phyloP scores from a whole-genome alignment of 37 sponge, comb jelly and placozoan genomes.

The Lycopodina hypogea region DNA sequence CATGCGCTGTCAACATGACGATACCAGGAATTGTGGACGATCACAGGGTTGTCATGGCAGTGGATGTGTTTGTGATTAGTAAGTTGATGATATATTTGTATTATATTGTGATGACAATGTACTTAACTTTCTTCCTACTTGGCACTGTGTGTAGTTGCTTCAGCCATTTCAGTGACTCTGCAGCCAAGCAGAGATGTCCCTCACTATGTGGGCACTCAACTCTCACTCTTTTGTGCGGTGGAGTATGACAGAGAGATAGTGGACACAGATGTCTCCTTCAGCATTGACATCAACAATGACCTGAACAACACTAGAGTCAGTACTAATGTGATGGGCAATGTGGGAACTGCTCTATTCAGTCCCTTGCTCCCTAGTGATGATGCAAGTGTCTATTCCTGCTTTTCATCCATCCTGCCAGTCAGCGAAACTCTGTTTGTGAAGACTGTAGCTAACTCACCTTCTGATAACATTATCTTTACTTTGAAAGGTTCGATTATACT shows the following conservation, averaged over 20 bases:
- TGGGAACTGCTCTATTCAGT: neutral
- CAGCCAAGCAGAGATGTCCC: neutral
- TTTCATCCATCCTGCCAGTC: neutral
- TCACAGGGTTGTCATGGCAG: neutral
- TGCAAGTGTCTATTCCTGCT: neutral
- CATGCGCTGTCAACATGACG: conserved; percentile 1
- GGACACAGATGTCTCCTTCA: conserved; percentile 1
- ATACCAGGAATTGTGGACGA: neutral
- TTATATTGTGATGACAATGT: too few species aligned
- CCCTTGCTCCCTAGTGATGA: neutral
- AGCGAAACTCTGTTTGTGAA: neutral
- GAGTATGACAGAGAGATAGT: neutral
- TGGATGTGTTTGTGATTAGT: conserved; percentile 2
- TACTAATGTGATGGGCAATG: neutral
- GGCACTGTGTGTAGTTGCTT: neutral
- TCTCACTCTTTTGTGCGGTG: conserved; percentile 3
- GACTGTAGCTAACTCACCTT: neutral
- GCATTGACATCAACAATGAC: neutral
- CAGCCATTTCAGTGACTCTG: neutral
- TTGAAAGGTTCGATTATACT: neutral
- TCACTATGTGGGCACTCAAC: neutral
- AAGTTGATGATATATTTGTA: neutral
- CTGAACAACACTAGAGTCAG: neutral
- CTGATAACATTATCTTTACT: neutral
- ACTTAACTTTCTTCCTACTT: too few species aligned